Evolutionary conservation across 2,113 vertebrate species (phyloP), one percentile per base, ranked within the genome.

Genomic region (Zapus hudsonius): DNA sequence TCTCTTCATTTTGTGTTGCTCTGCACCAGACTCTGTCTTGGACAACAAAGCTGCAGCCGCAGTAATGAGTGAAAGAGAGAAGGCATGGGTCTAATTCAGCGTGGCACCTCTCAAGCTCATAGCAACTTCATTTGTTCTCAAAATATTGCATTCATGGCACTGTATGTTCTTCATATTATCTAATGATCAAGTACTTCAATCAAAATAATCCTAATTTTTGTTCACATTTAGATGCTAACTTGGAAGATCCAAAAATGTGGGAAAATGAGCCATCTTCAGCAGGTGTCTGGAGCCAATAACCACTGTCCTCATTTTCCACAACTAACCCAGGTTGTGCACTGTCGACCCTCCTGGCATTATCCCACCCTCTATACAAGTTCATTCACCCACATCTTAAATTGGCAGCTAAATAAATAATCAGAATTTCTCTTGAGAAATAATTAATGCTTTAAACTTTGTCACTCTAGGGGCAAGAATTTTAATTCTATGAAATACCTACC

Each of bases 141-240:
- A 89, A 94, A 36, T 1, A 82, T 2, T 63, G 25, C 9, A 22
- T 27, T 27, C 23, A 63, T 29, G 22, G 74, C 17, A 63, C 2
- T 40, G 4, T 44, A 44, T 15, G 25, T 63, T n/a, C 44, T 75
- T 72, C 38, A 23, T 40, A 9, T 31, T 38, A 17, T 3, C 52
- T 17, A 84, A 42, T 10, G 15, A 25, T 61, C 52, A 36, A 33
- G 63, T 63, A 38, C 57, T 47, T 80, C 69, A 8, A 94, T 75
- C 67, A 85, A 95, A 91, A 52, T 57, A 93, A 75, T 90, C 33
- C 40, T 47, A 90, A 84, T 38, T 25, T 25, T 11, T 33, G 4
- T 59, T 20, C 66, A 61, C 12, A 70, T 19, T 52, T 42, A 87
- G 16, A 31, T 20, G 80, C 40, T n/a, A 87, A 64, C 38, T 40